Evolutionary conservation across 2,797 vertebrate genomes (phyloP), one percentile per base, ranked within the genome.

Genomic region (Notolabrus celidotus): DNA sequence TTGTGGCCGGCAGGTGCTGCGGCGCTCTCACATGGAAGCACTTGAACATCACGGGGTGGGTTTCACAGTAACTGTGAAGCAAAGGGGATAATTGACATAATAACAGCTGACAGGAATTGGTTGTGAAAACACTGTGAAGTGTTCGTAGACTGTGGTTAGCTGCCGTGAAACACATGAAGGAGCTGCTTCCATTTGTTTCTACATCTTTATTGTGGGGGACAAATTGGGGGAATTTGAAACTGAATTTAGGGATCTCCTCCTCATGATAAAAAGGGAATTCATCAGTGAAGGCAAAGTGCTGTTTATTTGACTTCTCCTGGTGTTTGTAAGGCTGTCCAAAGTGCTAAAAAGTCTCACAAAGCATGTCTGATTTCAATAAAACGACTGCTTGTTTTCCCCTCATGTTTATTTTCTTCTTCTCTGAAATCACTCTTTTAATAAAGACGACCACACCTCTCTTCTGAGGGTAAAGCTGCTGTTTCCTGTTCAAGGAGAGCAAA

Each of bases 21-120:
- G 4, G 8, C 1, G 41, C 22, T 8, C 57, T 78, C 62, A 75
- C 42, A 61, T 58, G 71, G 80, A 75, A 76, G 62, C 65, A 27
- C 66, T 66, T 63, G 29, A 23, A 1, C 39, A 55, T 70, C 42
- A 27, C 7, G 3, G 50, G 19, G 46, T 7, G 33, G 60, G 53
- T 64, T 71, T 68, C 57, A 43, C 70, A 80, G 71, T 31, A 43
- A 71, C 41, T 72, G 53, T 22, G 64, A 74, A 52, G 70, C 57
- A 42, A 57, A 75, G 59, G 59, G 69, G 75, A 67, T 82, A 79
- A 81, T 65, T 84, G 79, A 79, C 50, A 60, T 68, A 80, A 74
- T 85, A 67, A 67, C 1, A 73, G 74, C 66, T 38, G 82, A 83
- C 72, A 47, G 68, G 53, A 49, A 7, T 46, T 11, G 52, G 50